Evolutionary conservation across 1,140 invertebrate genomes (phyloP), one percentile per base, ranked within the genome.

Genomic region (Eurosta solidaginis): DNA sequence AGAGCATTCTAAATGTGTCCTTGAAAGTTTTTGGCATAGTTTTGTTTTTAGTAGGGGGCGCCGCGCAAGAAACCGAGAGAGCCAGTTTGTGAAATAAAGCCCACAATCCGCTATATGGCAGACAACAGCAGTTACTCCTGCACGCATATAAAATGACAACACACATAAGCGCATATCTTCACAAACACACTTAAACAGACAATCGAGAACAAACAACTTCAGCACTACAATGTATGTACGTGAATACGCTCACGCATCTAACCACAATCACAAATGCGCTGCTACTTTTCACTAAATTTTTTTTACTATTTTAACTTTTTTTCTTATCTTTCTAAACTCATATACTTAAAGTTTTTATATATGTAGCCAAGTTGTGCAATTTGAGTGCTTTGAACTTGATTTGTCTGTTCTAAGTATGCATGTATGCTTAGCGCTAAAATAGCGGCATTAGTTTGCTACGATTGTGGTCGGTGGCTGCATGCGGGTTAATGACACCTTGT

Each of bases 21-120:
- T 86, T 86, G 84, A 86, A 86, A 86, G 82, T 85, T 85, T 85
- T 85, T 85, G 84, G 84, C 84, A 85, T 85, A 85, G 84, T 86
- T 86, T 85, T 68, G 59, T 68, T n/a, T n/a, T 83, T 77, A 77
- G 77, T 68, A 49, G 59, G 29, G 49, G 3, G 25, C 27, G 47
- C 22, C 17, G 27, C 14, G 10, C 27, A 29, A 33, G 27, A 63
- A 33, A 40, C 4, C 0, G n/a, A 68, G 59, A 42, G 59, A 29
- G 54, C 20, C 10, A 3, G n/a, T n/a, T n/a, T n/a, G n/a, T n/a
- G n/a, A n/a, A n/a, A n/a, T 68, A 68, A 68, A 33, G 59, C 59
- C 59, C 59, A 68, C 33, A n/a, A n/a, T n/a, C n/a, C n/a, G 33
- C 59, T 40, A 68, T 29, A 22, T 68, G 33, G 36, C 59, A 68